A percentile compares a stretch with the other conserved stretches of the same genome.
Conservation (phyloP, 2,888 invertebrate species). For the Troides aeacus region DNA sequence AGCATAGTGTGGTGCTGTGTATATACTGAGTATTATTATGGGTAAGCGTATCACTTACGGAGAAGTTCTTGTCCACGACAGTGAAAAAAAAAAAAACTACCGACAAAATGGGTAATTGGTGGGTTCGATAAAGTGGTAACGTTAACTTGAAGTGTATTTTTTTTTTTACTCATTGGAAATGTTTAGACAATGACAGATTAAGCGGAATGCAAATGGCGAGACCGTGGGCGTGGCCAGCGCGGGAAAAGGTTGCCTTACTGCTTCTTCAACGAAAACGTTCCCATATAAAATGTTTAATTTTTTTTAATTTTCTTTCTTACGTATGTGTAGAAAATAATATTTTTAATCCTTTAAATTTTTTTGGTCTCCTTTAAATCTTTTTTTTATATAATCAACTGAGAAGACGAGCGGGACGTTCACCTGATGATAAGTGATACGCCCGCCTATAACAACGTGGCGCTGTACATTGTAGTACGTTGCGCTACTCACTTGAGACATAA, state of each 20-base stretch:
- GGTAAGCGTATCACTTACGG: too few species aligned
- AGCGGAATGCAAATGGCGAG: constrained; percentile 60
- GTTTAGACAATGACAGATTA: constrained; percentile 68
- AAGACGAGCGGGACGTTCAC: too few species aligned
- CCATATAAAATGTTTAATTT: constrained; percentile 7
- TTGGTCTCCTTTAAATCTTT: too few species aligned
- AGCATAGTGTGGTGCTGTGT: too few species aligned
- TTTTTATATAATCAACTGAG: too few species aligned
- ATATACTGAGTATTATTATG: too few species aligned
- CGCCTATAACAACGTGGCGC: too few species aligned
- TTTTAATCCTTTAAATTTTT: too few species aligned
- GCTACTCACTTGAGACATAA: too few species aligned
- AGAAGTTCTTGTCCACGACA: neutral
- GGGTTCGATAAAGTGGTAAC: neutral
- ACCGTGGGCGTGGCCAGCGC: constrained; percentile 59
- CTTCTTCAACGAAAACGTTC: constrained; percentile 6
- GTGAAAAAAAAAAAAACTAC: neutral
- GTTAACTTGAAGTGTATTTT: constrained; percentile 19
- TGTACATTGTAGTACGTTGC: too few species aligned
- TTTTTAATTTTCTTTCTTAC: neutral
- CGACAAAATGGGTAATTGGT: neutral
- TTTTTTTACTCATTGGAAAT: constrained; percentile 30
- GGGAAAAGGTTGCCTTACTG: constrained; percentile 47
- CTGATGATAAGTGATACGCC: too few species aligned
- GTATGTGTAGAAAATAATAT: too few species aligned